Evolutionary conservation across 2,113 vertebrate genomes (phyloP), one percentile per base, ranked within the genome.

Genomic region (Opisthocomus hoazin): DNA sequence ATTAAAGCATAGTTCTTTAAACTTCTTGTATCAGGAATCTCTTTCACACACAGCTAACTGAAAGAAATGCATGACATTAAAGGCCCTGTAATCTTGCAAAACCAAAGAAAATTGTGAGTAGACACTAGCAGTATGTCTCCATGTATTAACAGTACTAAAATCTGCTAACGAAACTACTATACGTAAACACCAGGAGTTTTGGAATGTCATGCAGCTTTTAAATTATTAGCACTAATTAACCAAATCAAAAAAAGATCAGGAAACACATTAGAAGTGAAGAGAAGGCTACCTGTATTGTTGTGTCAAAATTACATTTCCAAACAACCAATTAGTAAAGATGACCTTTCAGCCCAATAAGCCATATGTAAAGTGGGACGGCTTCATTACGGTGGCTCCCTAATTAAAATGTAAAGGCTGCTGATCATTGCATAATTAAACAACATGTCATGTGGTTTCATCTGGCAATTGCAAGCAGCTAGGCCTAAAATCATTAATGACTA

Each of bases 341-440:
- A 98, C 97, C 97, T 97, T 98, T 98, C 95, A 84, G 23, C 90
- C 91, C 43, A n/a, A 91, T 60, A 92, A 97, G 95, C 95, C 90
- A 84, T 70, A 93, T 88, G 90, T 65, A 92, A 97, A 96, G 87
- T 70, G 93, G 92, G 91, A 98, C 36, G 61, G 96, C 95, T 98
- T 98, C 96, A 97, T 98, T 98, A 97, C 82, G 91, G 90, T 84
- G 89, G 80, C 56, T 96, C 70, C 65, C 97, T 98, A 98, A 98
- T 98, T 98, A 98, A 98, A 98, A 98, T 93, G 97, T 98, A 98
- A 98, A 98, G 96, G 96, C 96, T 97, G 97, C 98, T 98, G 98
- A 98, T 98, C 94, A 94, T 79, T 96, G 97, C 97, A 97, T 98
- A 98, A 98, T 98, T 98, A 98, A 97, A 96, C 97, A 98, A 96